Evolutionary conservation across 2,113 vertebrate genomes (phyloP).

Genomic region (Hippocampus guttulatus): DNA sequence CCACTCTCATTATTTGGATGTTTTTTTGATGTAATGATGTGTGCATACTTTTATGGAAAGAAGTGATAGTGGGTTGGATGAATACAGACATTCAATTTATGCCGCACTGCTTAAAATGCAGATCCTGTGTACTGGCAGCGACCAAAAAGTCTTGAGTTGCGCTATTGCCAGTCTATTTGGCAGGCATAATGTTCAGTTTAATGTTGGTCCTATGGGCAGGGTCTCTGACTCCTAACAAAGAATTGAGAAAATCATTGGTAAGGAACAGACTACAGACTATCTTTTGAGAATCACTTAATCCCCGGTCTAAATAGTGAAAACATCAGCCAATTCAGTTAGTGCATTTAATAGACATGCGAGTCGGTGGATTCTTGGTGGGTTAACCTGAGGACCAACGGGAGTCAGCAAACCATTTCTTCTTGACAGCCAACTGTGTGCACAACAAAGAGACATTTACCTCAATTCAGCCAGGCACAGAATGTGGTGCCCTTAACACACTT

Average conservation of each 20-base stretch:
- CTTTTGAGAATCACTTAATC: conserved; percentile 28
- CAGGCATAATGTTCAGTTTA: conserved; percentile 62
- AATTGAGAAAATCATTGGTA: conserved; percentile 57
- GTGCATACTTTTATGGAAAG: conserved; percentile 26
- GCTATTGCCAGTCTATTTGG: conserved; percentile 69
- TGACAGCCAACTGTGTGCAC: conserved; percentile 43
- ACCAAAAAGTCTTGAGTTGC: conserved; percentile 63
- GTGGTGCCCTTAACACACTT: conserved; percentile 43
- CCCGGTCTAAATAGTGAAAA: too few species aligned
- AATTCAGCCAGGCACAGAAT: conserved; percentile 22
- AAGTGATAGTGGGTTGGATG: conserved; percentile 38
- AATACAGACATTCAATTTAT: conserved; percentile 61
- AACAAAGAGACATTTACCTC: conserved; percentile 43
- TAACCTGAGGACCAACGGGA: conserved; percentile 35
- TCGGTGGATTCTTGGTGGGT: conserved; percentile 15
- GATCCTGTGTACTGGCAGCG: conserved; percentile 53
- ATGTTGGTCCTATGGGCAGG: conserved; percentile 50
- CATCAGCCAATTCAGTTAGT: conserved; percentile 51
- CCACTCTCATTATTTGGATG: background rate
- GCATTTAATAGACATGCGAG: conserved; percentile 50
- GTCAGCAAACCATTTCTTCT: conserved; percentile 27
- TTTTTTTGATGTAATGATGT: background rate
- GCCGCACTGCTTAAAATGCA: conserved; percentile 62
- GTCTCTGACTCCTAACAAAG: conserved; percentile 66
- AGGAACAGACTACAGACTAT: conserved; percentile 53